Evolutionary conservation across 2,113 vertebrate species (phyloP), one percentile per base, ranked within the genome.

Genomic region (Rhinolophus ferrumequinum): DNA sequence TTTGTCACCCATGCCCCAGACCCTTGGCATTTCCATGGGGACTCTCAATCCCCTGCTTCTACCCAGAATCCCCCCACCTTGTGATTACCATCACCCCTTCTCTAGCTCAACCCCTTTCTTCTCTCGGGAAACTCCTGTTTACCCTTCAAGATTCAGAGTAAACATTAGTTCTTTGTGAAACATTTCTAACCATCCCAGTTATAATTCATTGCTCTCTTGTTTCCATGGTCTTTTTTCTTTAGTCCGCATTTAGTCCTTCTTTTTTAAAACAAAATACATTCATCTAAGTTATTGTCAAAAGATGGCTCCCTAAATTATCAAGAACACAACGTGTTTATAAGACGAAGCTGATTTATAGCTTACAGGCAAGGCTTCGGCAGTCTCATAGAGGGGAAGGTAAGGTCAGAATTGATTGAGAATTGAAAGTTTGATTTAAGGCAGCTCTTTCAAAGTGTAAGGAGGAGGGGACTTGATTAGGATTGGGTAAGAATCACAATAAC

Each of bases 321-420:
- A 26, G 50, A 41, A 33, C 9, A 22, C 52, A 69, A 30, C 33
- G 6, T 76, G 33, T 33, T 30, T 6, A 76, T 76, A 50, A 82
- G 67, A 67, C 41, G 70, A 62, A 52, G 64, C 60, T 69, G 69
- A 52, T 58, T 41, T 83, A 62, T 26, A 54, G 70, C 62, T 35
- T 66, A 75, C 38, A 52, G 80, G 47, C 56, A 85, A 69, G 73
- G 64, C 47, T 82, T 83, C 64, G 33, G 35, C 30, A 62, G 38
- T 66, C 64, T 89, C 24, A 73, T 26, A 72, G 76, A 35, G 15
- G 35, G 38, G 47, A 72, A 50, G 56, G 33, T 21, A 94, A 58
- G 81, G 54, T 92, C 54, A 9, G 62, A 94, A 88, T 70, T 79
- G 77, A 83, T 18, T 85, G 58, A 82, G n/a, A 91, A 82, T 3